Base-by-base conservation (phyloP, 2,888 invertebrate species). In the Habrosyne pyritoides region DNA sequence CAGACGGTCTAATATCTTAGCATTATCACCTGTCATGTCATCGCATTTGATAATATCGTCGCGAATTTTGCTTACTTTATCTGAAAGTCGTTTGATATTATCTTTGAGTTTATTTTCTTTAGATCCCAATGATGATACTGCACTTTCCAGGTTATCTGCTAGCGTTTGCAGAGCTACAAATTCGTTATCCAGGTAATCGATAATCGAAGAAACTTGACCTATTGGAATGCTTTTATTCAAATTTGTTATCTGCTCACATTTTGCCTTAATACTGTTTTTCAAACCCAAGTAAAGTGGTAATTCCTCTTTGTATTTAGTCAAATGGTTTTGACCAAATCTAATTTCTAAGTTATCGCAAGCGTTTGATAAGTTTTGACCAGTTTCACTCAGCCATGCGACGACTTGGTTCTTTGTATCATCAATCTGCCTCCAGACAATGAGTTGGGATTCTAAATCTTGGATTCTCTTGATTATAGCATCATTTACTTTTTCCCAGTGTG, bases 381-480 rank as follows among this genome's bases (percentile, higher is more conserved):
- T 98, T 77, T 97, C 96, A 58, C 95, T 94, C 6, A 98, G 80
- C 99, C 99, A 99, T 21, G 95, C 94, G 0, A 96, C 87, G 2
- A 98, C 91, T 79, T 97, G 97, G 63, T 96, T 96, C 78, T 97
- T 97, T 0, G 96, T 95, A 58, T 97, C 97, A 68, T 97, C 96
- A 33, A 99, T 96, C 82, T 98, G 98, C 73, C 97, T 96, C 98
- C 98, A 98, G 53, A 98, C 96, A n/a, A 97, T 95, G 0, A 96
- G 93, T 84, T 98, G 98, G 0, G 97, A 96, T 86, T 99, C 98
- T 52, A 96, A 94, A 54, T 95, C 95, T 81, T 97, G 97, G 21
- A 95, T 95, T 66, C 95, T 94, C 66, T 95, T 96, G 6, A 95
- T 93, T 3, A 96, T 94, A 51, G 94, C 94, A 61, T 96, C 95